phyloP scores from a whole-genome alignment of 2,797 vertebrate species.

The Arctocebus calabarensis region DNA sequence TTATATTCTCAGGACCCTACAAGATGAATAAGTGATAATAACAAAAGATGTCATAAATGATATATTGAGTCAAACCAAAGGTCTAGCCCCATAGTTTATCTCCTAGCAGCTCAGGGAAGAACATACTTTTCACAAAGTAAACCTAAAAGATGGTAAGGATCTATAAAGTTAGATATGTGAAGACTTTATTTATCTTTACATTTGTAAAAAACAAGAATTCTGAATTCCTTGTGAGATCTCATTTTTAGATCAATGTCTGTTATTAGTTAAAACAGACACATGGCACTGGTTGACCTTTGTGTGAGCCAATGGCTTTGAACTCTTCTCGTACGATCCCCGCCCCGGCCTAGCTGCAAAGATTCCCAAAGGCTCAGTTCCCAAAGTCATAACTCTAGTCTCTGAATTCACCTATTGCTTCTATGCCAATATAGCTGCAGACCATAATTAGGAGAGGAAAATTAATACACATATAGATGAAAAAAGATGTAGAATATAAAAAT shows the following conservation, averaged over 20 bases:
- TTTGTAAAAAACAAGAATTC: not conserved
- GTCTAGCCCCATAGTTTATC: not conserved
- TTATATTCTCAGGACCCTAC: not conserved
- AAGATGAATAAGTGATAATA: not conserved
- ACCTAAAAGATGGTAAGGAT: not conserved
- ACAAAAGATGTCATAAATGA: constrained; percentile 1
- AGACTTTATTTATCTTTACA: not conserved
- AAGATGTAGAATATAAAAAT: not conserved
- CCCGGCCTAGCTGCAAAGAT: not conserved
- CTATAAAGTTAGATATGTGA: not conserved
- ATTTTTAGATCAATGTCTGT: not conserved
- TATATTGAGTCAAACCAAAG: not conserved
- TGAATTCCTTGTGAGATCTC: not conserved
- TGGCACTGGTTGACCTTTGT: not conserved
- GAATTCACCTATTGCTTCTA: not conserved
- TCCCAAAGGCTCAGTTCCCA: not conserved
- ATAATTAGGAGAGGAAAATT: not conserved
- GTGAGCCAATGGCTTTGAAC: not conserved
- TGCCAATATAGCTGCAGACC: not conserved
- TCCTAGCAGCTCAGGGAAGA: not conserved
- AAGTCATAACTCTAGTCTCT: not conserved
- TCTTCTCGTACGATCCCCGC: not conserved
- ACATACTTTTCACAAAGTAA: not conserved
- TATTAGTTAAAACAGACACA: constrained; percentile 33
- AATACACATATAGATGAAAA: not conserved